Evolutionary conservation across 2,797 vertebrate genomes (phyloP), one percentile per base, ranked within the genome.

Genomic region (Hafferia zeledoni): DNA sequence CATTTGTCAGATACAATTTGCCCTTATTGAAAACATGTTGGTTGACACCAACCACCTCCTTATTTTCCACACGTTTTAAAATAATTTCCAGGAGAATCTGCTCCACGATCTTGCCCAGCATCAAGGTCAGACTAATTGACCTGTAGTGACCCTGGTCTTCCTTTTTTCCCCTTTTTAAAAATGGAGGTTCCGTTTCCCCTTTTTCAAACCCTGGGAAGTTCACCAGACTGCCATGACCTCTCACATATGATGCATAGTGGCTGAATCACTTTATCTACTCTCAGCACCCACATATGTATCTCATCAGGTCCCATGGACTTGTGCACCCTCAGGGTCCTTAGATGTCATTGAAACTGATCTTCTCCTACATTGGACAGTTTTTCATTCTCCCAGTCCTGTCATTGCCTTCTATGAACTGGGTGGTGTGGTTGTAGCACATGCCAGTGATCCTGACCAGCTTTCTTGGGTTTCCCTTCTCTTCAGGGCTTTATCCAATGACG

Each of bases 1-100:
- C 14, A 50, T 50, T 41, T 41, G 4, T 27, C 31, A 67, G 14
- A 37, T 50, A 37, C 0, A 0, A 50, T 59, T 50, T 67, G 1
- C 17, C 10, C 14, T 23, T 50, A 16, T 7, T 44, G 44, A 59
- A 67, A 44, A 6, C 6, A 7, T 52, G 27, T 50, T 50, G n/a
- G 5, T 18, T 50, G 15, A 13, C 37, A 50, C 11, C 31, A 30
- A 31, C 7, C 13, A 35, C 11, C 25, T 57, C 9, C 11, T 50
- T 12, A 11, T 65, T 56, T 67, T 27, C 57, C 14, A 43, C 22
- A 50, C 31, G 19, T 14, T 14, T 64, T 13, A 15, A 23, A 27
- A 37, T 44, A 4, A 28, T 44, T 67, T 59, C 27, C 15, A 52
- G 46, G 5, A 59, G 14, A 12, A 59, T 44, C 28, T 67, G 37